phyloP scores from a whole-genome alignment of 2,888 invertebrate species.

The Caenorhabditis imperialis region DNA sequence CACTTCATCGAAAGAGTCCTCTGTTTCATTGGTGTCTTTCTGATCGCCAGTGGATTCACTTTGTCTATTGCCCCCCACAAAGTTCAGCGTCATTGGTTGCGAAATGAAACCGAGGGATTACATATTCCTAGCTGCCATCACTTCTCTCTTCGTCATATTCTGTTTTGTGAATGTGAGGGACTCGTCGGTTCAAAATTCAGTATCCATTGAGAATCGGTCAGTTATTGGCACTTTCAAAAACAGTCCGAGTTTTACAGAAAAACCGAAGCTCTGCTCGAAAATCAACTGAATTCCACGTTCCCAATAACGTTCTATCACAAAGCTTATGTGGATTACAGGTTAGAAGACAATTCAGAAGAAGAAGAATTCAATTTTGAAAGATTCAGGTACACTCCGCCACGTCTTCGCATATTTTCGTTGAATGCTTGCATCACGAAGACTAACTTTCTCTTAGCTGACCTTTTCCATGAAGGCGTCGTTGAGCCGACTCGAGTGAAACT shows the following conservation, averaged over 20 bases:
- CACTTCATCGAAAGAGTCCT: too few relatives aligned
- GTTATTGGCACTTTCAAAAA: not conserved
- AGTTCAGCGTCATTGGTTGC: too few relatives aligned
- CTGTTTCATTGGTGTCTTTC: too few relatives aligned
- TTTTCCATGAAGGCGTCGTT: conserved; percentile 8
- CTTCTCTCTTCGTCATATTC: conserved; percentile 6
- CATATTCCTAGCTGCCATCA: not conserved
- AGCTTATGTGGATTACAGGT: conserved; percentile 28
- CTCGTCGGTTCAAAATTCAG: not conserved
- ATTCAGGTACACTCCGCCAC: conserved; percentile 14
- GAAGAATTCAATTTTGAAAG: not conserved
- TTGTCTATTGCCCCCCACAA: too few relatives aligned
- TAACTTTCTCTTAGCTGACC: conserved; percentile 15
- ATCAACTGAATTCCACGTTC: conserved; percentile 14
- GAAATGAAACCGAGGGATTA: not conserved
- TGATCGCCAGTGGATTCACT: too few relatives aligned
- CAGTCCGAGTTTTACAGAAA: too few relatives aligned
- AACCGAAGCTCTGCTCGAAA: too few relatives aligned
- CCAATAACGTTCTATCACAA: conserved; percentile 43
- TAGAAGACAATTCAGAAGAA: too few relatives aligned
- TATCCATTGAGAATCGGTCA: not conserved
- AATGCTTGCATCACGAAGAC: conserved; percentile 20
- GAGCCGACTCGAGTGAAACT: conserved; percentile 9
- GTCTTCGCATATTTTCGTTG: conserved; percentile 33
- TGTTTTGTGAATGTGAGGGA: conserved; percentile 1